These are phyloP conservation scores for Steatornis caripensis DNA, from an alignment of 2,113 vertebrate genomes.

Conservation along the genomic window DNA sequence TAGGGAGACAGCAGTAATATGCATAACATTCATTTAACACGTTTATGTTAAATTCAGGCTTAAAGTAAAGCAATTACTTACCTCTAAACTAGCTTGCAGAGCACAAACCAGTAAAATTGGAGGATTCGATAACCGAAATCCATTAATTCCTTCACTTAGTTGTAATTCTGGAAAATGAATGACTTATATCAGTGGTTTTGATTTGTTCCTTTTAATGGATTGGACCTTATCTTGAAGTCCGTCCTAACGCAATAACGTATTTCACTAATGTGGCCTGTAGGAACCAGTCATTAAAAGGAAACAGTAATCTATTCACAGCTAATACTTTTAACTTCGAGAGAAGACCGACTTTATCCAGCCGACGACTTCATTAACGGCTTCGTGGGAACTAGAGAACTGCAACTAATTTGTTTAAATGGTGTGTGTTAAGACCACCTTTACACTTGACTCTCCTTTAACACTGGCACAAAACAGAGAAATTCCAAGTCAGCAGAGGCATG, in stretches of 20 bases:
- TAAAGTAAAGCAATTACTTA: constrained; percentile 65
- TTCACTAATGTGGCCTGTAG: constrained; percentile 27
- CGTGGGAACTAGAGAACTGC: constrained; percentile 14
- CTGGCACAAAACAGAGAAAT: constrained; percentile 19
- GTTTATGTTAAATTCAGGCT: not conserved
- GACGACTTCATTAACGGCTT: constrained; percentile 58
- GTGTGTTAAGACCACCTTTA: constrained; percentile 43
- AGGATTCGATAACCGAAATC: constrained; percentile 93
- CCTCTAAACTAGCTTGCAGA: constrained; percentile 93
- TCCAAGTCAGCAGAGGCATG: constrained; percentile 2
- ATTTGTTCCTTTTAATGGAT: constrained; percentile 16
- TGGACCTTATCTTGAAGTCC: constrained; percentile 32
- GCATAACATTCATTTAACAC: not conserved
- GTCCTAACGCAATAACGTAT: not conserved
- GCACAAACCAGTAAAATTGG: constrained; percentile 90
- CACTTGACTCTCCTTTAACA: constrained; percentile 31
- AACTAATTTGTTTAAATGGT: constrained; percentile 55
- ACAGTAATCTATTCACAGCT: constrained; percentile 23
- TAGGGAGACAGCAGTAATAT: not conserved
- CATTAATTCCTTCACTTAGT: constrained; percentile 84
- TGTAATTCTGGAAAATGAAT: constrained; percentile 80
- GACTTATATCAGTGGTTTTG: constrained; percentile 35
- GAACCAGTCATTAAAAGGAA: constrained; percentile 35
- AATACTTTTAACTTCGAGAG: constrained; percentile 16
- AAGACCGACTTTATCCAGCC: constrained; percentile 15